These are phyloP conservation scores for Thalpophila matura DNA, from an alignment of 2,888 invertebrate genomes.

Conservation along the genomic window DNA sequence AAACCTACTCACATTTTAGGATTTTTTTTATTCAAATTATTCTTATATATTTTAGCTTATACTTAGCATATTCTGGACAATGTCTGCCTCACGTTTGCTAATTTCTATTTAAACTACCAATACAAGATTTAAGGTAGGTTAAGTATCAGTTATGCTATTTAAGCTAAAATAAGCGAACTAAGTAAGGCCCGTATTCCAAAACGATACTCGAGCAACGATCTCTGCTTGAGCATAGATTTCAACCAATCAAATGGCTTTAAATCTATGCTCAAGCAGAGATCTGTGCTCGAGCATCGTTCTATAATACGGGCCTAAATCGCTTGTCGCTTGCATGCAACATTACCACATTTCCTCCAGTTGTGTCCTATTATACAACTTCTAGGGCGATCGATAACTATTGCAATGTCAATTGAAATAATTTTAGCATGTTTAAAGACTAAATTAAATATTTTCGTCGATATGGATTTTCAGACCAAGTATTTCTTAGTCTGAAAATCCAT, in stretches of 20 bases:
- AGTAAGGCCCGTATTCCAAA: no score
- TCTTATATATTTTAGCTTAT: no score
- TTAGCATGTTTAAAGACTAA: not conserved
- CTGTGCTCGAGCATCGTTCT: no score
- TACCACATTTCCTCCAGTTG: slow-evolving; percentile 23
- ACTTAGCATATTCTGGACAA: not conserved
- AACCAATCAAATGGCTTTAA: no score
- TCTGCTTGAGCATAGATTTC: no score
- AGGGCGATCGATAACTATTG: slow-evolving; percentile 3
- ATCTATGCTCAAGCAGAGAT: no score
- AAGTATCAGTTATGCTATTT: no score
- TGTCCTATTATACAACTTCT: not conserved
- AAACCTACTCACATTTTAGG: not conserved
- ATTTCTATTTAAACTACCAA: slow-evolving; percentile 15
- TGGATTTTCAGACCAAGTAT: no score
- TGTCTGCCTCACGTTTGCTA: not conserved
- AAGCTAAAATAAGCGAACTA: no score
- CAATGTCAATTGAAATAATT: not conserved
- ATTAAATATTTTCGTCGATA: not conserved
- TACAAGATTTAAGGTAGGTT: slow-evolving; percentile 5
- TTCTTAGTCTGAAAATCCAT: no score
- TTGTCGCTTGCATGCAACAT: slow-evolving; percentile 8
- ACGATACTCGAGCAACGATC: no score
- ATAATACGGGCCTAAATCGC: no score
- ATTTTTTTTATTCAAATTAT: not conserved